A percentile compares a stretch with the other conserved stretches of the same genome.
phyloP scores from a whole-genome alignment of 2,113 vertebrate genomes.

The Ictalurus punctatus region DNA sequence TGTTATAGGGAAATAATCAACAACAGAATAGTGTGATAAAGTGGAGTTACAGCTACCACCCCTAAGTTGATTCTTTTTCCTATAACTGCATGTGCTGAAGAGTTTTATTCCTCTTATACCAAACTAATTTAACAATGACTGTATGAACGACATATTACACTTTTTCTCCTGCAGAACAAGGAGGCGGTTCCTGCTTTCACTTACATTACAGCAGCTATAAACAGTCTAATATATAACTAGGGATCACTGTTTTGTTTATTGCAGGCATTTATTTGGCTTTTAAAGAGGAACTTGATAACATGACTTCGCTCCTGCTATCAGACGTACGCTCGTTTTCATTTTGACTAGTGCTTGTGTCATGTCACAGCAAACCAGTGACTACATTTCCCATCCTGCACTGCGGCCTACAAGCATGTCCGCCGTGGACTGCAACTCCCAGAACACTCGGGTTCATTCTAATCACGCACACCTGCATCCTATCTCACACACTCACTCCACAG shows the following conservation, averaged over 20 bases:
- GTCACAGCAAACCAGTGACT: too few relatives aligned
- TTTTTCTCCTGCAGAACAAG: neutral
- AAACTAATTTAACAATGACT: neutral
- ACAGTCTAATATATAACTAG: neutral
- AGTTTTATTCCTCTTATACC: neutral
- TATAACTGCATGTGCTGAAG: too few relatives aligned
- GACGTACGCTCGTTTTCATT: neutral
- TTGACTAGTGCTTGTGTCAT: neutral
- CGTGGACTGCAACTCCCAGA: too few relatives aligned
- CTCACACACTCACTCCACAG: too few relatives aligned
- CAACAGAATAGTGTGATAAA: neutral
- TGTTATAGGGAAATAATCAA: neutral
- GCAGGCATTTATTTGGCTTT: neutral
- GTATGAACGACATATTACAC: neutral
- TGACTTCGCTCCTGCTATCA: neutral
- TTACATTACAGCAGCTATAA: neutral
- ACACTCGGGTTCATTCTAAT: too few relatives aligned
- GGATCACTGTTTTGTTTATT: neutral
- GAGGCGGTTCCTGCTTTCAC: neutral
- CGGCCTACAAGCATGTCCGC: too few relatives aligned
- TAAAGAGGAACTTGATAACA: neutral
- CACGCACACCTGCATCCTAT: too few relatives aligned
- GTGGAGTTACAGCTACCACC: neutral
- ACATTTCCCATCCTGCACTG: too few relatives aligned
- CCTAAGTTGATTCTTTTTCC: neutral